phyloP scores from a whole-genome alignment of 2,113 vertebrate genomes.

The Mus musculus region GRCm39 chr16:38917001-38917500 shows the following conservation, averaged over 20 bases:
- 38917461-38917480: neutral
- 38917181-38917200: neutral
- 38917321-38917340: neutral
- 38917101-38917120: neutral
- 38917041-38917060: slow-evolving; percentile 70
- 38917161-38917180: neutral
- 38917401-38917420: neutral
- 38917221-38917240: slow-evolving; percentile 31
- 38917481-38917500: too few relatives aligned
- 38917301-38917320: slow-evolving; percentile 32
- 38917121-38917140: neutral
- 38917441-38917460: neutral
- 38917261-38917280: slow-evolving; percentile 60
- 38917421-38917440: neutral
- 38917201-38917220: slow-evolving; percentile 5
- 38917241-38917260: slow-evolving; percentile 45
- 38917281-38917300: slow-evolving; percentile 10
- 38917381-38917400: neutral
- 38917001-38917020: too few relatives aligned
- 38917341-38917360: neutral
- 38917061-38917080: slow-evolving; percentile 58
- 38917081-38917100: neutral
- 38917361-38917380: slow-evolving; percentile 34
- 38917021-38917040: too few relatives aligned
- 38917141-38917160: neutral